Percentiles rank a stretch among this genome's conserved stretches.
These are phyloP conservation scores for Lordiphosa andalusiaca DNA, from an alignment of 2,888 invertebrate genomes.

Conservation along the genomic window DNA sequence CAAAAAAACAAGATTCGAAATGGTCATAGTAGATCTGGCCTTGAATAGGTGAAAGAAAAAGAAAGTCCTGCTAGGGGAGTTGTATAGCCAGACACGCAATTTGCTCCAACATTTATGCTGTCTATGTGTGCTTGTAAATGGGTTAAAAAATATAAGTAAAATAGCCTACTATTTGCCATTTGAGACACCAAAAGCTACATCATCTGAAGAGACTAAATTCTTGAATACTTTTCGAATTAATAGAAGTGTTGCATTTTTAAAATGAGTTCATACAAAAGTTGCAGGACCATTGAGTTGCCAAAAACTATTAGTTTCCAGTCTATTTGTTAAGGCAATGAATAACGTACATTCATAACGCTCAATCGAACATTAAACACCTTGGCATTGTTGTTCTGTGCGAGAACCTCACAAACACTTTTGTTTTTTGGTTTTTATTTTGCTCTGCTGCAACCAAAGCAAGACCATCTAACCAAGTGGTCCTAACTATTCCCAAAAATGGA, in stretches of 20 bases:
- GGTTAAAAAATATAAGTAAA: slow-evolving; percentile 57
- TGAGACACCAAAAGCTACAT: no score
- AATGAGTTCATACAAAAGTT: no score
- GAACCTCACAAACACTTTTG: slow-evolving; percentile 17
- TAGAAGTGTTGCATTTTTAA: no score
- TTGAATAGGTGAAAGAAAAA: slow-evolving; percentile 24
- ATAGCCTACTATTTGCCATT: slow-evolving; percentile 68
- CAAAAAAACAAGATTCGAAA: no score
- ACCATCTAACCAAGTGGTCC: slow-evolving; percentile 21
- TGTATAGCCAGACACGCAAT: slow-evolving; percentile 73
- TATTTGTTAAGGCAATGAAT: slow-evolving; percentile 2
- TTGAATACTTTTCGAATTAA: not conserved
- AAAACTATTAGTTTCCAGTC: no score
- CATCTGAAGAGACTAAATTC: no score
- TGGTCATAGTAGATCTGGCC: slow-evolving; percentile 52
- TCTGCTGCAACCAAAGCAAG: slow-evolving; percentile 25
- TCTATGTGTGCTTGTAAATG: slow-evolving; percentile 48
- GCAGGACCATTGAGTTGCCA: no score
- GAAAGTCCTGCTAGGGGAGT: slow-evolving; percentile 37
- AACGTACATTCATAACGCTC: slow-evolving; percentile 4
- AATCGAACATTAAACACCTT: slow-evolving; percentile 5
- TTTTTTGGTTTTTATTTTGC: slow-evolving; percentile 1
- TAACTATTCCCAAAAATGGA: slow-evolving; percentile 37
- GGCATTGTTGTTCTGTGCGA: slow-evolving; percentile 13
- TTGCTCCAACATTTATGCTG: slow-evolving; percentile 42